phyloP scores from a whole-genome alignment of 2,113 vertebrate genomes.

The Micronycteris hirsuta region DNA sequence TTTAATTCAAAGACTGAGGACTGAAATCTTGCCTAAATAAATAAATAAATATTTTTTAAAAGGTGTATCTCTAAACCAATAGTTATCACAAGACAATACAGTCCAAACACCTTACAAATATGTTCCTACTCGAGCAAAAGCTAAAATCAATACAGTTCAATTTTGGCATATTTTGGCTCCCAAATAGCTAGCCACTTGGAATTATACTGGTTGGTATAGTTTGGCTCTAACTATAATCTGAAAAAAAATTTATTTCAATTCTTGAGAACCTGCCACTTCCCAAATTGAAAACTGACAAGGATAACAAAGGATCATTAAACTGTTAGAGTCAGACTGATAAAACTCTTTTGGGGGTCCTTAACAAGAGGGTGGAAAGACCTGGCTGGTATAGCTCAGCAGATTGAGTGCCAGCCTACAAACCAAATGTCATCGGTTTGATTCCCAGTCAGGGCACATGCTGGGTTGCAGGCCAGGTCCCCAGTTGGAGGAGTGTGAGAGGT shows the following conservation, averaged over 20 bases:
- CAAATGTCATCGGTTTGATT: too few relatives aligned
- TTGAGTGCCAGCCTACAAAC: too few relatives aligned
- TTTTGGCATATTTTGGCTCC: neutral
- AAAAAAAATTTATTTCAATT: neutral
- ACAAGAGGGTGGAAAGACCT: neutral
- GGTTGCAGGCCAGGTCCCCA: too few relatives aligned
- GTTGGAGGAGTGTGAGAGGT: too few relatives aligned
- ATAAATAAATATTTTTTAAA: neutral
- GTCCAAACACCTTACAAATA: neutral
- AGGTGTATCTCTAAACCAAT: neutral
- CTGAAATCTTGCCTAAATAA: neutral
- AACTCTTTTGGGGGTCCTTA: neutral
- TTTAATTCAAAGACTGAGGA: neutral
- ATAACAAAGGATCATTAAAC: neutral
- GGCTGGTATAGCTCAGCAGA: too few relatives aligned
- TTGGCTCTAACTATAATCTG: neutral
- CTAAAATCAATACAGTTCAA: neutral
- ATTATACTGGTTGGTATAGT: neutral
- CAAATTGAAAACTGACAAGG: slow-evolving; percentile 24
- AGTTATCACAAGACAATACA: neutral
- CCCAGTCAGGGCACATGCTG: too few relatives aligned
- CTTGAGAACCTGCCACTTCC: neutral
- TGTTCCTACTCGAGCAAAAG: neutral
- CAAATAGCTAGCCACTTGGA: neutral
- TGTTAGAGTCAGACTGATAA: neutral